phyloP scores from a whole-genome alignment of 1,140 invertebrate species.

The Himalopsyche phryganea region DNA sequence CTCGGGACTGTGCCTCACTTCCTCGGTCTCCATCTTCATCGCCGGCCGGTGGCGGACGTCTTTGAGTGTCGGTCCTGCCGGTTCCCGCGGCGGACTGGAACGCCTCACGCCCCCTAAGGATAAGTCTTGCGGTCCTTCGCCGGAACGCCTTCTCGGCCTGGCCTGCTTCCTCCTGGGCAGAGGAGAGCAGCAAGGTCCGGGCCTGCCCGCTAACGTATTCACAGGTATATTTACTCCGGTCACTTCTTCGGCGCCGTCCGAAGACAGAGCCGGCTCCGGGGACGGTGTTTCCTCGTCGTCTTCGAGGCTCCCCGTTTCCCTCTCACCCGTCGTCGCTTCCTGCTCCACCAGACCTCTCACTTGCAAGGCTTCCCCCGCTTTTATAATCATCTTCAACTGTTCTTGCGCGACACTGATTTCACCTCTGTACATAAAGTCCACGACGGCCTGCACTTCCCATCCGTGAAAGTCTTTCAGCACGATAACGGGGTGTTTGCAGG shows the following conservation, averaged over 20 bases:
- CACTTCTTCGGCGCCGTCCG: slow-evolving; percentile 42
- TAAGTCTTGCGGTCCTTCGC: slow-evolving; percentile 67
- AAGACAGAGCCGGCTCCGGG: slow-evolving; percentile 46
- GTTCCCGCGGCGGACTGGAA: slow-evolving; percentile 56
- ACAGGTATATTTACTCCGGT: slow-evolving; percentile 23
- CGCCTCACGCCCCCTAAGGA: slow-evolving; percentile 47
- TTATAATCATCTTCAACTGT: slow-evolving; percentile 74
- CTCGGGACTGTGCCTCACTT: slow-evolving; percentile 39
- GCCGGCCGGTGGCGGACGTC: slow-evolving; percentile 45
- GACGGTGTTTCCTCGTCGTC: slow-evolving; percentile 58
- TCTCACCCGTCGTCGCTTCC: slow-evolving; percentile 43
- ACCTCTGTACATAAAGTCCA: slow-evolving; percentile 91
- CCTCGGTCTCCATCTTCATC: slow-evolving; percentile 39
- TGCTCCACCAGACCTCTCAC: slow-evolving; percentile 74
- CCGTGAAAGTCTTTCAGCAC: slow-evolving; percentile 84
- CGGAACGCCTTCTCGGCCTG: slow-evolving; percentile 73
- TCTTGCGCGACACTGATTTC: slow-evolving; percentile 84
- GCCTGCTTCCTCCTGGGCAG: slow-evolving; percentile 77
- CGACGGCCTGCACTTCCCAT: slow-evolving; percentile 81
- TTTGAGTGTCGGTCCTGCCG: slow-evolving; percentile 54
- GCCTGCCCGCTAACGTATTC: slow-evolving; percentile 19
- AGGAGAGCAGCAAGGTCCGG: slow-evolving; percentile 63
- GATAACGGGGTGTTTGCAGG: slow-evolving; percentile 88
- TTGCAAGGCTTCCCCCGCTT: slow-evolving; percentile 81
- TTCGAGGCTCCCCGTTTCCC: slow-evolving; percentile 49